Conservation (phyloP, 2,113 vertebrate species). For the Salvator merianae region DNA sequence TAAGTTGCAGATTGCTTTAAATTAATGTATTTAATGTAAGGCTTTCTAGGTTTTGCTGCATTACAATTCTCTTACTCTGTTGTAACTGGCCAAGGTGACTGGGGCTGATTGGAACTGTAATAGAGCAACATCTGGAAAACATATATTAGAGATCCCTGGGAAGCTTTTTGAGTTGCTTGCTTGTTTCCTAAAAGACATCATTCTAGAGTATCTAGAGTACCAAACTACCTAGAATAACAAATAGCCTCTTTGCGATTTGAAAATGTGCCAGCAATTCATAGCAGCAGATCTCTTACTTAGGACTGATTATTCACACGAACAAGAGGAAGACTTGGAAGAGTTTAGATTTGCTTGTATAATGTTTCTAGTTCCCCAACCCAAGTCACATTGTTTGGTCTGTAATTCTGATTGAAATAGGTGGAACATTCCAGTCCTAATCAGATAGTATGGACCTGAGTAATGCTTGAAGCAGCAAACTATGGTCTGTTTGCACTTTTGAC, state of each 20-base stretch:
- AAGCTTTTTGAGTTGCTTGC: too few species aligned
- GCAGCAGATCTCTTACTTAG: not conserved
- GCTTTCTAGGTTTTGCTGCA: not conserved
- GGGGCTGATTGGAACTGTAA: too few species aligned
- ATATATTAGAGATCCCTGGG: too few species aligned
- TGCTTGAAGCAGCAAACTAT: too few species aligned
- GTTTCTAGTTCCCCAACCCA: not conserved
- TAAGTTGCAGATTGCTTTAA: not conserved
- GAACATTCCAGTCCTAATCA: not conserved
- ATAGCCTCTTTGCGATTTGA: conserved; percentile 46
- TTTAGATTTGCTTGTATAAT: not conserved
- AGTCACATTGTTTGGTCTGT: not conserved
- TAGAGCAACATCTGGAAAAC: too few species aligned
- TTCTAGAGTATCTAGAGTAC: too few species aligned
- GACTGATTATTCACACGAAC: not conserved
- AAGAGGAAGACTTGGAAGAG: not conserved
- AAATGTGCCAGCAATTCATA: not conserved
- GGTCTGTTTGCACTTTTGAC: too few species aligned
- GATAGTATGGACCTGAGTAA: not conserved
- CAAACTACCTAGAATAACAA: too few species aligned
- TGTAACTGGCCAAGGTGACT: too few species aligned
- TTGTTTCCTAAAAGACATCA: too few species aligned
- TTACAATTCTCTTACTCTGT: too few species aligned
- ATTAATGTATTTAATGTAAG: conserved; percentile 22
- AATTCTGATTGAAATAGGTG: not conserved